Evolutionary conservation across 2,888 invertebrate genomes (phyloP).

Genomic region (Danaus chrysippus): DNA sequence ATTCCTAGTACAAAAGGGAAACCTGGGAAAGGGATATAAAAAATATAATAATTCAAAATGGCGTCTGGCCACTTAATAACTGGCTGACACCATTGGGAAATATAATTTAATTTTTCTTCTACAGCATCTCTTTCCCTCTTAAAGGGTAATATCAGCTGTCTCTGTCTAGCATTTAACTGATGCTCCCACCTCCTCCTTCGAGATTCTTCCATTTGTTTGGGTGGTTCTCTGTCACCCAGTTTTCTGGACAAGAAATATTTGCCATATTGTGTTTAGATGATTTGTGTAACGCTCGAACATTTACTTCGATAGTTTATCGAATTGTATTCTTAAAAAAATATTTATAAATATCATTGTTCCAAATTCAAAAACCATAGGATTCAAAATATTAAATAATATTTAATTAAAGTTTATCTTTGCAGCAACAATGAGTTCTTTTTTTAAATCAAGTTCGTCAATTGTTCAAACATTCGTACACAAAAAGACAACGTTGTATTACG

Average conservation of each 20-base stretch:
- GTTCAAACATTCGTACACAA: too few relatives aligned
- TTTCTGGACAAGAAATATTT: conserved; percentile 75
- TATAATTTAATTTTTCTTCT: conserved; percentile 78
- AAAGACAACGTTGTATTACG: too few relatives aligned
- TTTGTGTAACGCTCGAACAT: conserved; percentile 53
- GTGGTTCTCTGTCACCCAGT: conserved; percentile 65
- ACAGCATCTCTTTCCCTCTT: conserved; percentile 47
- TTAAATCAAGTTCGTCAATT: too few relatives aligned
- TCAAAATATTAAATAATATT: too few relatives aligned
- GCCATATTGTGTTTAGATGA: conserved; percentile 74
- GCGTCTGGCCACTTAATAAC: conserved; percentile 80
- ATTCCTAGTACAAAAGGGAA: conserved; percentile 68
- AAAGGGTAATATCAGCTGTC: conserved; percentile 40
- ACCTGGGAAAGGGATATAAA: conserved; percentile 70
- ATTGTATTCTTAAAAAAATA: conserved; percentile 21
- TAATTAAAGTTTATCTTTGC: too few relatives aligned
- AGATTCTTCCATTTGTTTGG: conserved; percentile 59
- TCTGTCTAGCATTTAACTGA: conserved; percentile 55
- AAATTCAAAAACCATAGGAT: conserved; percentile 5
- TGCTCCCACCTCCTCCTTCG: conserved; percentile 45
- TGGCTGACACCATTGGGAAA: conserved; percentile 80
- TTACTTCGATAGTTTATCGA: conserved; percentile 21
- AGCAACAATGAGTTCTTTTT: too few relatives aligned
- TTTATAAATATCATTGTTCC: conserved; percentile 17
- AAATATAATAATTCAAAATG: conserved; percentile 78